These are phyloP conservation scores for Sorex araneus DNA, from an alignment of 2,113 vertebrate genomes.

Conservation along the genomic window DNA sequence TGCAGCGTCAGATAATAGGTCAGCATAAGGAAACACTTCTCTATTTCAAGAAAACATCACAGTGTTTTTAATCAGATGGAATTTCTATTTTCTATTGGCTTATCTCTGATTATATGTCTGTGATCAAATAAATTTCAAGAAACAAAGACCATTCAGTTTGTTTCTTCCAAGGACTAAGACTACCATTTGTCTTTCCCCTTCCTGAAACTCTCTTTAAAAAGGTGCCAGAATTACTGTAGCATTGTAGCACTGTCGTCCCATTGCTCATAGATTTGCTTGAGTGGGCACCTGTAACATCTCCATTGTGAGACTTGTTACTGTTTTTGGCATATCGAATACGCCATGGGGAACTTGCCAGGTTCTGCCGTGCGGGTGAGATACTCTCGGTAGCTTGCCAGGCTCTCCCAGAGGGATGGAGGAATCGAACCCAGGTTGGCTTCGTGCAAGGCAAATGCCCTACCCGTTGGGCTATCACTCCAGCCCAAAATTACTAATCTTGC, in stretches of 20 bases:
- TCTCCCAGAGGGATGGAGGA: no score
- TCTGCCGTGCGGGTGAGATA: no score
- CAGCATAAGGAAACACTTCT: background rate
- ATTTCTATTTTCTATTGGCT: slow-evolving; percentile 20
- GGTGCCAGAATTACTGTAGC: background rate
- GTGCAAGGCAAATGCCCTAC: no score
- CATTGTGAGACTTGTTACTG: no score
- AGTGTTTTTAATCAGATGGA: slow-evolving; percentile 21
- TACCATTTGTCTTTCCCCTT: background rate
- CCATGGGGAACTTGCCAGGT: no score
- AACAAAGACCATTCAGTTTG: background rate
- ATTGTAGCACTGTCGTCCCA: no score
- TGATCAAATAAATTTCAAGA: background rate
- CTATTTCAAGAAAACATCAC: slow-evolving; percentile 2
- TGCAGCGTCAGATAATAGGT: background rate
- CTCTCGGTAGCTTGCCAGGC: no score
- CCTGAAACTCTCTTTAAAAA: background rate
- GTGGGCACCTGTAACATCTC: no score
- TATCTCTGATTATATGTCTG: slow-evolving; percentile 45
- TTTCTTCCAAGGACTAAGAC: background rate
- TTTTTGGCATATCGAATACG: no score
- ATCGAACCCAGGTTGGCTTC: no score
- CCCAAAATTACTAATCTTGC: background rate
- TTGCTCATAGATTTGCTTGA: no score
- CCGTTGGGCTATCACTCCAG: no score